phyloP scores from a whole-genome alignment of 2,888 invertebrate genomes.

The Gortyna flavago region DNA sequence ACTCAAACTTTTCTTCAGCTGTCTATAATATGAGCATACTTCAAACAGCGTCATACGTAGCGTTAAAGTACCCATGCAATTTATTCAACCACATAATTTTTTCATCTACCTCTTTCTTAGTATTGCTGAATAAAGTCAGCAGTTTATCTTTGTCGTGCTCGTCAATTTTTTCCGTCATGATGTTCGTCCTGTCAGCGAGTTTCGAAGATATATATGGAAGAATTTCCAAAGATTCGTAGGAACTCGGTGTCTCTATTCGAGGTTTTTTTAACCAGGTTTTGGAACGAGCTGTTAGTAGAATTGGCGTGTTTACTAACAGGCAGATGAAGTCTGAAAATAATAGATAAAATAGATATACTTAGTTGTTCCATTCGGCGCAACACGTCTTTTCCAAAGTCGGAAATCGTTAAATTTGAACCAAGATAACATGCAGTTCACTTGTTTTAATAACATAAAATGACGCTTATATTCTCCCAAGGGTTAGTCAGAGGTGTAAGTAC shows the following conservation, averaged over 20 bases:
- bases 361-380: too few species aligned
- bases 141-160: constrained; percentile 3
- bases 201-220: background rate
- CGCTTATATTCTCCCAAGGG: too few species aligned
- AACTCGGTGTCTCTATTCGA: background rate
- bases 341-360: too few species aligned
- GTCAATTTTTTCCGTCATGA: background rate
- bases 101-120: constrained; percentile 41
- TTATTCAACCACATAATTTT: constrained; percentile 21
- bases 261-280: accelerated
- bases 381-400: background rate
- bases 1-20: constrained; percentile 1
- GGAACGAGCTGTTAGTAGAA: background rate
- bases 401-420: too few species aligned
- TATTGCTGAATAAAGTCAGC: constrained; percentile 12
- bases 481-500: too few species aligned
- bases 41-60: background rate
- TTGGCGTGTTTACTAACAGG: constrained; percentile 4
- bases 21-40: background rate
- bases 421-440: too few species aligned
- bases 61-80: constrained; percentile 27
- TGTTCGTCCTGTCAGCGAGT: background rate
- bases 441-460: too few species aligned
- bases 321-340: constrained; percentile 21
- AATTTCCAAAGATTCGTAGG: constrained; percentile 19